phyloP scores from a whole-genome alignment of 2,113 vertebrate genomes.

The Corythaixoides concolor region DNA sequence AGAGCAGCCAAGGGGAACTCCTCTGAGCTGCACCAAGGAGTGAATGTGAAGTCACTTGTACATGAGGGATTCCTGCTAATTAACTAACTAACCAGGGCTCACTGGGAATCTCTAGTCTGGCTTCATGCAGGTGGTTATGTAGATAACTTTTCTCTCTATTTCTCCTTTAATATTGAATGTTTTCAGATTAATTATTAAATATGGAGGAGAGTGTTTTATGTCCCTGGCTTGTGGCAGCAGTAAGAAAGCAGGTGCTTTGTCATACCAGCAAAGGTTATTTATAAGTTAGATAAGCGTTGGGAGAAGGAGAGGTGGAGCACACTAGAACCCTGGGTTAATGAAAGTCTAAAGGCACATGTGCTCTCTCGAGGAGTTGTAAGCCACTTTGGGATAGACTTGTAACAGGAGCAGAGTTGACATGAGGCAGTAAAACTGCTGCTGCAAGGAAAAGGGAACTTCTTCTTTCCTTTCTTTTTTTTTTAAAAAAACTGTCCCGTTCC shows the following conservation, averaged over 20 bases:
- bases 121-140: background rate
- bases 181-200: slow-evolving; percentile 27
- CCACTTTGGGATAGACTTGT: background rate
- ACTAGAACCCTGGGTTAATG: background rate
- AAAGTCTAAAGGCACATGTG: background rate
- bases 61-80: background rate
- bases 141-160: background rate
- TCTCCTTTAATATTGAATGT: background rate
- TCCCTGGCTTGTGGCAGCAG: background rate
- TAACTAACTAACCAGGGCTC: background rate
- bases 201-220: background rate
- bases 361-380: background rate
- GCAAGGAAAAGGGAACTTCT: background rate
- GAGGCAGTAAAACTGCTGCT: background rate
- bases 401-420: background rate
- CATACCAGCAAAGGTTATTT: slow-evolving; percentile 11
- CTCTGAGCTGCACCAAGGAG: background rate
- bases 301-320: background rate
- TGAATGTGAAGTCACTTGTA: background rate
- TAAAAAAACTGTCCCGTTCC: background rate
- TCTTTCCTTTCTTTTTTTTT: background rate
- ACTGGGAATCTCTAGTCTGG: background rate
- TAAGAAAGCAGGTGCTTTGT: slow-evolving; percentile 25
- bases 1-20: background rate
- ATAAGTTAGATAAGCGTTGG: background rate